Evolutionary conservation across 2,797 vertebrate genomes (phyloP).

Genomic region (Pelochelys cantorii): DNA sequence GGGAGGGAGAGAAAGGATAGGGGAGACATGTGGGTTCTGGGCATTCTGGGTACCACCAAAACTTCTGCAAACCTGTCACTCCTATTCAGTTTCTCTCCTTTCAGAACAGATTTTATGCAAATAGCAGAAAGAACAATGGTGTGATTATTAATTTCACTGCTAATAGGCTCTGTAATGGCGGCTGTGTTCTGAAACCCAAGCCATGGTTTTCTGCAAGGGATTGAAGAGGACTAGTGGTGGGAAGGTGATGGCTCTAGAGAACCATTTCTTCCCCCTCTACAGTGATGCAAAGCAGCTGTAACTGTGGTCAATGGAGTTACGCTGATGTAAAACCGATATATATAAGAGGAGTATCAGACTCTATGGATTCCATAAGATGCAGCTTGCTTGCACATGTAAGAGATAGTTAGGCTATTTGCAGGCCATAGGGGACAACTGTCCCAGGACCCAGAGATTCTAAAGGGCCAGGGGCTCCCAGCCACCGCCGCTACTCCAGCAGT

Average conservation of each 20-base stretch:
- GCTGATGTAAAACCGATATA: neutral
- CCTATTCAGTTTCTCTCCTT: constrained; percentile 47
- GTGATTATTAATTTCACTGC: constrained; percentile 20
- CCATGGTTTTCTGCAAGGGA: neutral
- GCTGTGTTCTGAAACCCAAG: neutral
- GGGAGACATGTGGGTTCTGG: too few relatives aligned
- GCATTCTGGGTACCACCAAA: too few relatives aligned
- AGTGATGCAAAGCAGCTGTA: neutral
- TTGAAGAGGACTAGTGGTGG: neutral
- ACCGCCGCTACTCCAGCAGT: too few relatives aligned
- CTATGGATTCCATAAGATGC: neutral
- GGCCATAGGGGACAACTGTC: too few relatives aligned
- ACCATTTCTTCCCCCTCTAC: neutral
- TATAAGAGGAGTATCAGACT: neutral
- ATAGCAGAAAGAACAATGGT: constrained; percentile 37
- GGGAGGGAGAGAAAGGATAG: too few relatives aligned
- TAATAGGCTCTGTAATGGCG: constrained; percentile 53
- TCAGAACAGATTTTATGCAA: constrained; percentile 68
- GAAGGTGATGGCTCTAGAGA: neutral
- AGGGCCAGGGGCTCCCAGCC: too few relatives aligned
- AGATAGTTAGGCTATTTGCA: neutral
- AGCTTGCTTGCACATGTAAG: neutral
- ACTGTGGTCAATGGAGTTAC: rapidly evolving
- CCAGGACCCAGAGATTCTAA: too few relatives aligned
- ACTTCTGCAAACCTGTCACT: too few relatives aligned